Conservation (phyloP, 2,797 vertebrate genomes). For the Cynopterus sphinx region DNA sequence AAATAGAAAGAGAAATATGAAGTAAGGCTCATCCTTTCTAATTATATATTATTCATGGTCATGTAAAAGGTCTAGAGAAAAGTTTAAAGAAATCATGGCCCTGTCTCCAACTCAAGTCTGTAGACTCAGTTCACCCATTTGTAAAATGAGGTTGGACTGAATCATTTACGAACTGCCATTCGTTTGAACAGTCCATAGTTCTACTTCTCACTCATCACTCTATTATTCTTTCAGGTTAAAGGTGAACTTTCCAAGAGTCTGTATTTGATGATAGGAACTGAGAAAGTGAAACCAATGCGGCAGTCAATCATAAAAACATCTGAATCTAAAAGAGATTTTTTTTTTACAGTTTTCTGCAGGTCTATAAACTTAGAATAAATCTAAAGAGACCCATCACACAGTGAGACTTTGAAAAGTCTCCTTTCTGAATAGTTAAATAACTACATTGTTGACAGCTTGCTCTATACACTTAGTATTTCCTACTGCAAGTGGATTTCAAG, state of each 20-base stretch:
- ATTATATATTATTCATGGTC: not conserved
- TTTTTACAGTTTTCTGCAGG: not conserved
- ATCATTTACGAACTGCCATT: not conserved
- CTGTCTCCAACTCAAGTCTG: not conserved
- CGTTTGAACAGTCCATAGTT: not conserved
- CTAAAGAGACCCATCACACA: not conserved
- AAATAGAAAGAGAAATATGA: not conserved
- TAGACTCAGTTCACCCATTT: not conserved
- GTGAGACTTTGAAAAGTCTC: not conserved
- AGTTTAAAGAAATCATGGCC: not conserved
- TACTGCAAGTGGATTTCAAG: not conserved
- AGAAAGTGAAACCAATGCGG: not conserved
- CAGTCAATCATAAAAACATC: not conserved
- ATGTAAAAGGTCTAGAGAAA: not conserved
- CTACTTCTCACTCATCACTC: not conserved
- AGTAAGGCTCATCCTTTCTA: not conserved
- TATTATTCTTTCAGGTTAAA: not conserved
- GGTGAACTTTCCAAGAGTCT: not conserved
- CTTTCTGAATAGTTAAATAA: not conserved
- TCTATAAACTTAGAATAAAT: constrained; percentile 3
- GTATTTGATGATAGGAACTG: not conserved
- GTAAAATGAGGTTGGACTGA: not conserved
- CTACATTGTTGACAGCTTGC: not conserved
- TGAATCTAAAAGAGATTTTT: not conserved
- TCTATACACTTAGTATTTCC: not conserved